phyloP scores from a whole-genome alignment of 2,113 vertebrate genomes.

The Gymnarchus niloticus region DNA sequence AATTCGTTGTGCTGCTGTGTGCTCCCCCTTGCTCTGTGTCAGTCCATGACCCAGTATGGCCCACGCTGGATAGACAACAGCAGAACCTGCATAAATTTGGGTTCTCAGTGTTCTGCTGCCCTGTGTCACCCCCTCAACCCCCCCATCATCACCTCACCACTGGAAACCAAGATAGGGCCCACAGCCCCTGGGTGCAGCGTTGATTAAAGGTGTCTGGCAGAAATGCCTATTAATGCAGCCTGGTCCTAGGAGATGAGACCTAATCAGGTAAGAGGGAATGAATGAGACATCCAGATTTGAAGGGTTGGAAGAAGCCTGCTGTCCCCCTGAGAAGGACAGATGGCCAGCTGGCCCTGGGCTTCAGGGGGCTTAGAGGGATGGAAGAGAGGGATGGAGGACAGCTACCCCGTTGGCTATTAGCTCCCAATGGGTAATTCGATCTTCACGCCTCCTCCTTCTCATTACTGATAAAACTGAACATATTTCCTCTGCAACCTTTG shows the following conservation, averaged over 20 bases:
- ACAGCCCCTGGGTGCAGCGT: conserved; percentile 18
- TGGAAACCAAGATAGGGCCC: not conserved
- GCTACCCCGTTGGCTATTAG: conserved; percentile 56
- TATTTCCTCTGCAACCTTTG: conserved; percentile 39
- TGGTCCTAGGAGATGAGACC: conserved; percentile 43
- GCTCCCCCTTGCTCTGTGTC: conserved; percentile 71
- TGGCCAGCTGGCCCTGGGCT: conserved; percentile 41
- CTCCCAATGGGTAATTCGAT: conserved; percentile 64
- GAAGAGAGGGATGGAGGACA: conserved; percentile 31
- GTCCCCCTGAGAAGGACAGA: conserved; percentile 57
- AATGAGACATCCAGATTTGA: conserved; percentile 55
- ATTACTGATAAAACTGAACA: conserved; percentile 52
- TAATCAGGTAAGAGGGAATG: conserved; percentile 67
- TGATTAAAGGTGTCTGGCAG: conserved; percentile 57
- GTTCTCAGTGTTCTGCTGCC: not conserved
- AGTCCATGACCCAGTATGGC: conserved; percentile 30
- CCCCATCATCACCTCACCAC: not conserved
- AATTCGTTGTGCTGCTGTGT: conserved; percentile 54
- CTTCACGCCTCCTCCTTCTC: conserved; percentile 54
- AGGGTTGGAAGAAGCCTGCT: conserved; percentile 39
- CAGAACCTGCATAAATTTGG: not conserved
- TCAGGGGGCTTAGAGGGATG: conserved; percentile 28
- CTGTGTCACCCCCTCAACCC: not conserved
- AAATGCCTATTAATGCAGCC: conserved; percentile 61
- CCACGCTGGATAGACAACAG: not conserved